Percentiles rank a stretch among this genome's conserved stretches.
Conservation (phyloP, 2,113 vertebrate species). For the Phrynosoma platyrhinos region DNA sequence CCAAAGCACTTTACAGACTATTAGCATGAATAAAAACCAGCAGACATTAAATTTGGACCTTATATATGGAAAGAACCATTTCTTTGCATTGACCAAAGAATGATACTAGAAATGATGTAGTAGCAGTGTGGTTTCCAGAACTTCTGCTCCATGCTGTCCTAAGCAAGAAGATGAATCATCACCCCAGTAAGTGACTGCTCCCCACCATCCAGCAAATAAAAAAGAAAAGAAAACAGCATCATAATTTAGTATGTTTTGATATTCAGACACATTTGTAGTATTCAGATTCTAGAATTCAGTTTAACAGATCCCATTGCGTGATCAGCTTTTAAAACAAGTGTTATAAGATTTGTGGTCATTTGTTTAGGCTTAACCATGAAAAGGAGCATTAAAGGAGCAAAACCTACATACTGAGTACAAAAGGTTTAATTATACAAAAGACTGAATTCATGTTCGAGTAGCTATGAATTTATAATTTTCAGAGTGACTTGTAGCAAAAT, state of each 20-base stretch:
- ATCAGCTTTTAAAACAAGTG: not conserved
- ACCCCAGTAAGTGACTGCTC: not conserved
- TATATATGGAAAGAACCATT: no score
- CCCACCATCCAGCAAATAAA: not conserved
- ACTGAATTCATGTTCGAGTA: not conserved
- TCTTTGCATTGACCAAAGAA: no score
- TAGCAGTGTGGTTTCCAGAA: no score
- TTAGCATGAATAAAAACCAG: no score
- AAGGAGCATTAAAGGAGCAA: no score
- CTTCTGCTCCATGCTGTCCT: no score
- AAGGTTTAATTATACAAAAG: not conserved
- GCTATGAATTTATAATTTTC: not conserved
- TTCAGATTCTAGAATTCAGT: not conserved
- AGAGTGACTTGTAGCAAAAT: not conserved
- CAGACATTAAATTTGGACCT: no score
- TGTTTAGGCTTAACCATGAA: not conserved
- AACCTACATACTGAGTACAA: not conserved
- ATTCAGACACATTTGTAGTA: not conserved
- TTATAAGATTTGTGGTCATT: not conserved
- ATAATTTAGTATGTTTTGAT: not conserved
- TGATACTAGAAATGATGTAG: no score
- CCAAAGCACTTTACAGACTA: no score
- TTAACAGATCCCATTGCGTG: not conserved
- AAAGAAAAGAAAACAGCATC: not conserved
- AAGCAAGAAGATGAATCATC: not conserved